Base-by-base conservation (phyloP, 2,888 invertebrate species). In the Drosophila gaucha region DNA sequence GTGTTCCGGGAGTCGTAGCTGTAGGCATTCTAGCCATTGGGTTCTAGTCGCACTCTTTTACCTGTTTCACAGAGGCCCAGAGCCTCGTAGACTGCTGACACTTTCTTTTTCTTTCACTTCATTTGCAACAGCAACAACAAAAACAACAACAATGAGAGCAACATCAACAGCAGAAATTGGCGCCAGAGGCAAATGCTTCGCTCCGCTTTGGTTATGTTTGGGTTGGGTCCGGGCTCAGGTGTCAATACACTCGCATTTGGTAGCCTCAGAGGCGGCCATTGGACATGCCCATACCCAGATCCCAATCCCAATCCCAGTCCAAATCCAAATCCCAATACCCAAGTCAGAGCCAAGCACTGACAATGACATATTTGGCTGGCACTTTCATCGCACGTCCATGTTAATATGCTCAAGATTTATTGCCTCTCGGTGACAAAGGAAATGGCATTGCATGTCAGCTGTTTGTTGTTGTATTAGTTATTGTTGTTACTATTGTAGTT, bases 371-470 rank as follows among this genome's bases (percentile, higher is more conserved):
- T 87, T 83, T 74, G 86, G 76, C 83, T 84, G 75, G 78, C 78
- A 83, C 87, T 85, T 87, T 85, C 82, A 84, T 76, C 86, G 86
- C 78, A 86, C 85, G 73, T 85, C 84, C 85, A 85, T 83, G 88
- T 88, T 88, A 85, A 85, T 87, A 86, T 86, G 88, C 64, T 62
- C 55, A 79, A 74, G 88, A 86, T 86, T 86, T 86, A 86, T 86
- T 67, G 75, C 68, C 70, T 39, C 31, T 49, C 36, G 70, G 49
- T 80, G 84, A 78, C 86, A 83, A 82, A 87, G 86, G 87, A 87
- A 83, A 83, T 86, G 78, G 86, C 86, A 86, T 80, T 86, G 74
- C 57, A 60, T 65, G 82, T 69, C 66, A 74, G 60, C 67, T 68
- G 67, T 67, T 76, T 35, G 55, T 56, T 57, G 52, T 31, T 31